Percentiles rank a stretch among this genome's conserved stretches.
These are phyloP conservation scores for Nymphalis urticae DNA, from an alignment of 2,888 invertebrate genomes.

Conservation along the genomic window DNA sequence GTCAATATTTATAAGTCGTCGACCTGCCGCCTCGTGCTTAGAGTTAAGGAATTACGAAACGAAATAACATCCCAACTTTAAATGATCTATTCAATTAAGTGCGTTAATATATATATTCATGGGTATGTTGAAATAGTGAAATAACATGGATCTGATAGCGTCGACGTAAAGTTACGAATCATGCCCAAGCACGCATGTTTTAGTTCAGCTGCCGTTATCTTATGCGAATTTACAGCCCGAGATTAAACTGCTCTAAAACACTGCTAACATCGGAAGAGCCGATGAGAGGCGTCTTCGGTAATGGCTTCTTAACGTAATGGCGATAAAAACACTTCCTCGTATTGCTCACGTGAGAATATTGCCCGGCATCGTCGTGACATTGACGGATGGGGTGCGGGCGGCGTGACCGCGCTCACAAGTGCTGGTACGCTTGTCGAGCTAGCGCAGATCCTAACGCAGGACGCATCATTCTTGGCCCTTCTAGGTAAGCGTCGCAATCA, in stretches of 20 bases:
- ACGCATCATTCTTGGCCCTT: slow-evolving; percentile 34
- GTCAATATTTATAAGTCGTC: slow-evolving; percentile 72
- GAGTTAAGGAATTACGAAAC: background rate
- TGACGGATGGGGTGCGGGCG: slow-evolving; percentile 61
- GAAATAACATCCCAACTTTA: background rate
- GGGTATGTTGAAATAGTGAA: slow-evolving; percentile 26
- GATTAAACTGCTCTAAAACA: slow-evolving; percentile 59
- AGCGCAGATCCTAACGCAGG: slow-evolving; percentile 27
- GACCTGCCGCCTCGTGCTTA: slow-evolving; percentile 47
- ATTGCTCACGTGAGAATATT: slow-evolving; percentile 65
- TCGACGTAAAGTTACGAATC: slow-evolving; percentile 60
- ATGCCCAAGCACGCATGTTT: slow-evolving; percentile 64
- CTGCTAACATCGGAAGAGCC: slow-evolving; percentile 52
- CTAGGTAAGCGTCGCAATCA: slow-evolving; percentile 7
- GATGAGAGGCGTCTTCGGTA: slow-evolving; percentile 56
- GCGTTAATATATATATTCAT: background rate
- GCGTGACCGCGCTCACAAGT: slow-evolving; percentile 44
- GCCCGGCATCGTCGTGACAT: slow-evolving; percentile 56
- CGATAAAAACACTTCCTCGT: slow-evolving; percentile 69
- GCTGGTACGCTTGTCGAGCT: slow-evolving; percentile 30
- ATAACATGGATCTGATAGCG: slow-evolving; percentile 35
- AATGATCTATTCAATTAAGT: background rate
- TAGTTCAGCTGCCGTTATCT: slow-evolving; percentile 66
- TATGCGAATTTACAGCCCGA: slow-evolving; percentile 68
- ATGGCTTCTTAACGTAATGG: slow-evolving; percentile 66